A percentile compares a stretch with the other conserved stretches of the same genome.
Evolutionary conservation across 1,140 invertebrate genomes (phyloP).

Genomic region (Nephotettix cincticeps): DNA sequence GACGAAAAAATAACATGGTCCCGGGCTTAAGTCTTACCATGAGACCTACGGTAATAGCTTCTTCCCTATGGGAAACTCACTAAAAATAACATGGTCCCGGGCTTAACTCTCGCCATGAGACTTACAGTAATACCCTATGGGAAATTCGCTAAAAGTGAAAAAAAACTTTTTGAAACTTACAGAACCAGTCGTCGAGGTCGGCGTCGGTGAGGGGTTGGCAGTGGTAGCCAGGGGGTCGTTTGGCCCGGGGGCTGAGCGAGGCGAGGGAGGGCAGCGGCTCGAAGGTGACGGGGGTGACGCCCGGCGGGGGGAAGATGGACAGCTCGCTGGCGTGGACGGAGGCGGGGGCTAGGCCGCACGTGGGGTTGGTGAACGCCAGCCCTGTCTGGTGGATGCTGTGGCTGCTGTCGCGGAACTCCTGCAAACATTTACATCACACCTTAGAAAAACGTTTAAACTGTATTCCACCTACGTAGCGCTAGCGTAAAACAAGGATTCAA

Average conservation of each 20-base stretch:
- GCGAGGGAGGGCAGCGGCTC: slow-evolving; percentile 27
- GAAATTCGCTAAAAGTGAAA: no score
- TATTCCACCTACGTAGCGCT: background rate
- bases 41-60: no score
- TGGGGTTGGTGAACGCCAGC: slow-evolving; percentile 32
- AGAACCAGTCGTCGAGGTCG: slow-evolving; percentile 35
- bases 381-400: slow-evolving; percentile 12
- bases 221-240: slow-evolving; percentile 2
- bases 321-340: slow-evolving; percentile 29
- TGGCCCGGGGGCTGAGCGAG: background rate
- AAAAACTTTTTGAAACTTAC: slow-evolving; percentile 30
- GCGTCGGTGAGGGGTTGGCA: slow-evolving; percentile 14
- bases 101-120: no score
- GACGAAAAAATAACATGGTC: no score
- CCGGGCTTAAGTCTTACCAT: no score
- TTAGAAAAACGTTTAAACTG: background rate
- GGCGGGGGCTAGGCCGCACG: background rate
- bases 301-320: slow-evolving; percentile 38
- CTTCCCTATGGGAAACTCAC: no score
- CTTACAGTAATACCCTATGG: no score
- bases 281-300: slow-evolving; percentile 23
- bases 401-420: slow-evolving; percentile 26
- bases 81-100: no score
- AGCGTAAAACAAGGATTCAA: no score
- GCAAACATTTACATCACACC: no score